These are phyloP conservation scores for Craterocephalus amniculus DNA, from an alignment of 2,797 vertebrate species.

Conservation along the genomic window DNA sequence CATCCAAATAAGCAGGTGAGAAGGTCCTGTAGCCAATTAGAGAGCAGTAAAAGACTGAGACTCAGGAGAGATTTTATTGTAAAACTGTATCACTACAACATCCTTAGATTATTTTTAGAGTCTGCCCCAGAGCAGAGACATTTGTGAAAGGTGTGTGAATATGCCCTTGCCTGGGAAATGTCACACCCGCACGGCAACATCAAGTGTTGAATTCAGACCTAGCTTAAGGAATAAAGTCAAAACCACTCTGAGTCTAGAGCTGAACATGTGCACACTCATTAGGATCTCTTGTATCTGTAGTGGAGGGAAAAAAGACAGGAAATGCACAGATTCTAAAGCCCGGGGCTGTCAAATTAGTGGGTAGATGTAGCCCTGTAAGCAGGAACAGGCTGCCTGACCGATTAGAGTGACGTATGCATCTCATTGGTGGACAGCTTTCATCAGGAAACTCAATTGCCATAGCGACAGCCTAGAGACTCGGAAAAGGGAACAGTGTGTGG, in stretches of 20 bases:
- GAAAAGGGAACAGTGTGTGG: conserved; percentile 54
- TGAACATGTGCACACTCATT: conserved; percentile 68
- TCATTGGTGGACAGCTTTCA: conserved; percentile 69
- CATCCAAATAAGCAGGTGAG: conserved; percentile 70
- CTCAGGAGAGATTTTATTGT: conserved; percentile 65
- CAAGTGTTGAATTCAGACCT: conserved; percentile 64
- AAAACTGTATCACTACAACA: conserved; percentile 56
- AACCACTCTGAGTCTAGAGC: conserved; percentile 59
- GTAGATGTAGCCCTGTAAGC: conserved; percentile 55
- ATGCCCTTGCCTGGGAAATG: conserved; percentile 68
- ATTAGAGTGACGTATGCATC: conserved; percentile 57
- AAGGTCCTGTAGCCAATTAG: conserved; percentile 75
- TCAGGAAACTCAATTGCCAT: conserved; percentile 68
- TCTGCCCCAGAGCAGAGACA: conserved; percentile 51
- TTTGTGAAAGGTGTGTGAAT: conserved; percentile 73
- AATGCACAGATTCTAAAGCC: conserved; percentile 43
- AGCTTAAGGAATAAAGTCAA: conserved; percentile 72
- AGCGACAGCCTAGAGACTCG: conserved; percentile 64
- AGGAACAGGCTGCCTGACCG: conserved; percentile 58
- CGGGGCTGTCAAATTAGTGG: conserved; percentile 67
- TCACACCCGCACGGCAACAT: conserved; percentile 63
- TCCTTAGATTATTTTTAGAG: conserved; percentile 73
- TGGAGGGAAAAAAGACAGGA: not conserved
- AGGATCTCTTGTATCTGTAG: conserved; percentile 58
- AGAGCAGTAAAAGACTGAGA: conserved; percentile 55